phyloP scores from a whole-genome alignment of 2,797 vertebrate genomes.

The Menidia menidia region DNA sequence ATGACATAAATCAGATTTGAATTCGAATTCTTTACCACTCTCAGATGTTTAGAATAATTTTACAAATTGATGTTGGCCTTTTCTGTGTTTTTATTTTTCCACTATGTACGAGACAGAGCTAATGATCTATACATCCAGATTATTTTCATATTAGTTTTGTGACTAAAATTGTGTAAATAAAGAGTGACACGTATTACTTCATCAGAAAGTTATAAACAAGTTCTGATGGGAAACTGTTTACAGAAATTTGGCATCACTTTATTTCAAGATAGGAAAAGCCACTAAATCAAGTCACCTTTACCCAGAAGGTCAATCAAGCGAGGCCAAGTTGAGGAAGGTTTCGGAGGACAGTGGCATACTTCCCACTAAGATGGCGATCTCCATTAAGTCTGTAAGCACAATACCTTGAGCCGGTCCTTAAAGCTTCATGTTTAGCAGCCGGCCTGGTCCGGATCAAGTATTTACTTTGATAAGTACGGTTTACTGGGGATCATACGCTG shows the following conservation, averaged over 20 bases:
- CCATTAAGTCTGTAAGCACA: constrained; percentile 84
- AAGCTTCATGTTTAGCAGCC: constrained; percentile 79
- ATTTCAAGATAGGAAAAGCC: not conserved
- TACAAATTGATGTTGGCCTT: not conserved
- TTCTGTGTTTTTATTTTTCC: not conserved
- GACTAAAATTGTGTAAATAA: not conserved
- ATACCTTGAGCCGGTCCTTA: constrained; percentile 82
- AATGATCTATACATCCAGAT: not conserved
- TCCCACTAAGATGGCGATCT: constrained; percentile 83
- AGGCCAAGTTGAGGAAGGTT: constrained; percentile 58
- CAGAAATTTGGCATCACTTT: not conserved
- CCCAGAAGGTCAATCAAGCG: constrained; percentile 48
- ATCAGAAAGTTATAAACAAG: not conserved
- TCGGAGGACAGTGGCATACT: constrained; percentile 76
- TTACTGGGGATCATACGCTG: constrained; percentile 77
- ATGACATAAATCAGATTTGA: too few species aligned
- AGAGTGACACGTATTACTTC: not conserved
- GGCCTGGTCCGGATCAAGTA: constrained; percentile 86
- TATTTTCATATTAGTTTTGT: not conserved
- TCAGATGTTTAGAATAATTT: not conserved
- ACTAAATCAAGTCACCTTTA: not conserved
- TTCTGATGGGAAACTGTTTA: too few species aligned
- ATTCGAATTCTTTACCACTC: too few species aligned
- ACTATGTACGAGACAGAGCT: not conserved
- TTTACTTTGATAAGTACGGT: constrained; percentile 87